Evolutionary conservation across 1,140 invertebrate species (phyloP), one percentile per base, ranked within the genome.

Genomic region (Bombus waltoni): DNA sequence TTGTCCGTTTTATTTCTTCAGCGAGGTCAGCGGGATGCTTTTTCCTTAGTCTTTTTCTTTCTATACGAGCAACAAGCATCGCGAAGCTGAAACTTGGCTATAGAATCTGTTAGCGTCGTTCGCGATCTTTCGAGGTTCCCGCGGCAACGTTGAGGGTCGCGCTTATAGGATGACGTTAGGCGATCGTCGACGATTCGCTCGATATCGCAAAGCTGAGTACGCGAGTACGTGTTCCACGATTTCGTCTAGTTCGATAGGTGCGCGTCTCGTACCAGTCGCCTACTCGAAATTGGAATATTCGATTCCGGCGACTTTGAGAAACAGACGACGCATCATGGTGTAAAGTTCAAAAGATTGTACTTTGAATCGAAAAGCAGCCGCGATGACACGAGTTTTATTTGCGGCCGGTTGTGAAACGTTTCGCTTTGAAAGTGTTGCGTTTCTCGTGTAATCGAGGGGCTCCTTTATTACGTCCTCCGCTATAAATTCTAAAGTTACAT

Each of bases 161-260:
- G 0, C 11, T 25, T 25, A 28, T 76, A 59, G 9, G 53, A 53
- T 11, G 9, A 74, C 25, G 25, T 75, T 53, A 25, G 38, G 3
- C 8, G 0, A 38, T 18, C 47, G 47, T 9, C 32, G 8, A 0
- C 38, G 28, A 57, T 57, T 75, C 73, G 13, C 10, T 53, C 47
- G 47, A 8, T 22, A 53, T 53, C 47, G 47, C 57, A 32, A 32
- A 32, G 32, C 32, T 28, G 32, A 35, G n/a, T 11, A 15, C 40
- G 71, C 28, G 32, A 35, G n/a, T 11, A 15, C 40, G 71, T 2
- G 4, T 18, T 59, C 13, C 47, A 2, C 28, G 40, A n/a, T 42
- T 9, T 18, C 9, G 22, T 53, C 47, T 8, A 0, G 2, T 40
- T 42, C 0, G 8, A 18, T 3, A 22, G 9, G 18, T 2, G 1